These are phyloP conservation scores for Ptyas mucosa DNA, from an alignment of 2,113 vertebrate species.

Conservation along the genomic window DNA sequence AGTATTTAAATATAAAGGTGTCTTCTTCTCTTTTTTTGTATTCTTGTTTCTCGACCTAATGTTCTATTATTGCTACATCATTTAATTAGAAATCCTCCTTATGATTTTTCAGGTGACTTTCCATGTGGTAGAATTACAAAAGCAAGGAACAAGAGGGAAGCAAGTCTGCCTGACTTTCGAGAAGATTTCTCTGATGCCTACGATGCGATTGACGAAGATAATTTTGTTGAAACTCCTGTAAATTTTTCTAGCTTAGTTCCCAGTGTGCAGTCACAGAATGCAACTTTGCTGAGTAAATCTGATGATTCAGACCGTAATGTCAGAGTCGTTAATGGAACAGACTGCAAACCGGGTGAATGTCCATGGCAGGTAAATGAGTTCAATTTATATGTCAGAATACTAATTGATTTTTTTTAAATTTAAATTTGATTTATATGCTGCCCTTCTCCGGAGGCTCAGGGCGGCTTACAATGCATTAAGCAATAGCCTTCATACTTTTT, in stretches of 20 bases:
- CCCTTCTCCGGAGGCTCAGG: no score
- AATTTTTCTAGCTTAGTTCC: not conserved
- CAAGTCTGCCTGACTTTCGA: not conserved
- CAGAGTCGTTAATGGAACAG: constrained; percentile 77
- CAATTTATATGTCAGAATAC: not conserved
- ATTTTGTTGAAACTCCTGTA: not conserved
- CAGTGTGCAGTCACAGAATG: fast-evolving
- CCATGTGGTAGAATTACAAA: constrained; percentile 60
- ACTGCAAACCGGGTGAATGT: constrained; percentile 82
- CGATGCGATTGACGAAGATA: not conserved
- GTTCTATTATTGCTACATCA: not conserved
- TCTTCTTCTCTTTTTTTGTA: not conserved
- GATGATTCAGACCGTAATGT: fast-evolving
- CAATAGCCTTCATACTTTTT: no score
- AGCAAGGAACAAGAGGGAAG: constrained; percentile 33
- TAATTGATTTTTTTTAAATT: no score
- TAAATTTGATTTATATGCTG: no score
- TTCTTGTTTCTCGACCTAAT: not conserved
- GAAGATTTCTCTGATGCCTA: fast-evolving
- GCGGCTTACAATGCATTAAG: no score
- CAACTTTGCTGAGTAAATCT: not conserved
- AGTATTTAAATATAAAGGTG: not conserved
- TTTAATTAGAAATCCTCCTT: not conserved
- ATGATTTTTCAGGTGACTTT: constrained; percentile 57
- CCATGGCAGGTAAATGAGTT: constrained; percentile 86